Evolutionary conservation across 2,888 invertebrate species (phyloP).

Genomic region (Ophraella communa): DNA sequence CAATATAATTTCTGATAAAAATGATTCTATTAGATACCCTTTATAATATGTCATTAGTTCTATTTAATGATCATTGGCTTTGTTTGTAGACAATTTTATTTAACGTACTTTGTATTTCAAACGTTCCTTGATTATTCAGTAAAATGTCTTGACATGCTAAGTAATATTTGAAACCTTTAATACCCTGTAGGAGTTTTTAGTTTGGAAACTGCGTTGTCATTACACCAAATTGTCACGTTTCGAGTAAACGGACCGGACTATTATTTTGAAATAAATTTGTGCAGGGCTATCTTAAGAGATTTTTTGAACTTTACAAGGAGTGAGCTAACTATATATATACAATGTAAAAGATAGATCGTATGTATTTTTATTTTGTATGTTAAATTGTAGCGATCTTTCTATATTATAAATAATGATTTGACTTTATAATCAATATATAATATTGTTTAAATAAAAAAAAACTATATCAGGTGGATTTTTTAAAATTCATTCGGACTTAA

Average conservation of each 20-base stretch:
- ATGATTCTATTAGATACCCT: no score
- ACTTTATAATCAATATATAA: not conserved
- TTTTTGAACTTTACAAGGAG: slow-evolving; percentile 5
- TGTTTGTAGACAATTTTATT: no score
- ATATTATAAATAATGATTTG: not conserved
- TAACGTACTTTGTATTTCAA: no score
- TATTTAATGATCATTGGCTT: no score
- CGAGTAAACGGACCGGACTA: not conserved
- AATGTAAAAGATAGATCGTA: not conserved
- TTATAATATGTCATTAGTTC: no score
- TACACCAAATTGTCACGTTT: not conserved
- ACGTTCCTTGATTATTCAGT: no score
- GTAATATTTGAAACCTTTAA: not conserved
- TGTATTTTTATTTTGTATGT: not conserved
- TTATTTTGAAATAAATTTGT: not conserved
- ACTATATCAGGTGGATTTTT: not conserved
- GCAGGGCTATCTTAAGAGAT: slow-evolving; percentile 17
- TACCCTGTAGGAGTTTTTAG: not conserved
- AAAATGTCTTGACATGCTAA: no score
- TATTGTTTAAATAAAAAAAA: not conserved
- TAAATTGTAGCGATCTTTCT: not conserved
- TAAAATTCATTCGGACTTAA: not conserved
- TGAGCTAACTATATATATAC: not conserved
- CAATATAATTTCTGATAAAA: no score
- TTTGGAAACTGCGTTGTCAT: not conserved